Conservation (phyloP, 2,888 invertebrate genomes). For the Ormia ochracea region DNA sequence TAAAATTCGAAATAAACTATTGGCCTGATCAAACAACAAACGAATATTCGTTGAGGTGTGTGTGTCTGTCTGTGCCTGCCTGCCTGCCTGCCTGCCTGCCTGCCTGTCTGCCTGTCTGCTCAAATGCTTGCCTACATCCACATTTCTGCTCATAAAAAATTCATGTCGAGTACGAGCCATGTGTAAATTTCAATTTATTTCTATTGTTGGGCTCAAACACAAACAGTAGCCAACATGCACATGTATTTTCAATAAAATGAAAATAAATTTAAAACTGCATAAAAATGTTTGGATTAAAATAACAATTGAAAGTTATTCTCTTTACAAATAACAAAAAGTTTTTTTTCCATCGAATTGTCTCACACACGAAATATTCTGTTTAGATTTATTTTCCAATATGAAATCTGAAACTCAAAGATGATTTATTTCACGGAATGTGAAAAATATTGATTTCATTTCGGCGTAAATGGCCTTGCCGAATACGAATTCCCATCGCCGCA, state of each 20-base stretch:
- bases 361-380: not conserved
- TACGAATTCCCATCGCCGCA: no score
- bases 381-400: not conserved
- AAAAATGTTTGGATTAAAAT: slow-evolving; percentile 21
- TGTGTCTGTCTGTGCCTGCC: slow-evolving; percentile 3
- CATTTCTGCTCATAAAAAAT: not conserved
- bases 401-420: not conserved
- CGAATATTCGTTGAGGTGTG: not conserved
- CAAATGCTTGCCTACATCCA: not conserved
- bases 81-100: not conserved
- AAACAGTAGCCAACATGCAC: not conserved
- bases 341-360: not conserved
- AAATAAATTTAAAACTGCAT: slow-evolving; percentile 3
- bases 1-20: slow-evolving; percentile 53
- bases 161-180: slow-evolving; percentile 29
- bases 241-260: not conserved
- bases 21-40: slow-evolving; percentile 47
- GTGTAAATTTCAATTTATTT: slow-evolving; percentile 40
- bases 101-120: slow-evolving; percentile 1
- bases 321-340: not conserved
- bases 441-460: no score
- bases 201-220: slow-evolving; percentile 9
- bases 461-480: no score
- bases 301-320: slow-evolving; percentile 17
- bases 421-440: not conserved